Base-by-base conservation (phyloP, 2,797 vertebrate genomes). In the Notolabrus celidotus region DNA sequence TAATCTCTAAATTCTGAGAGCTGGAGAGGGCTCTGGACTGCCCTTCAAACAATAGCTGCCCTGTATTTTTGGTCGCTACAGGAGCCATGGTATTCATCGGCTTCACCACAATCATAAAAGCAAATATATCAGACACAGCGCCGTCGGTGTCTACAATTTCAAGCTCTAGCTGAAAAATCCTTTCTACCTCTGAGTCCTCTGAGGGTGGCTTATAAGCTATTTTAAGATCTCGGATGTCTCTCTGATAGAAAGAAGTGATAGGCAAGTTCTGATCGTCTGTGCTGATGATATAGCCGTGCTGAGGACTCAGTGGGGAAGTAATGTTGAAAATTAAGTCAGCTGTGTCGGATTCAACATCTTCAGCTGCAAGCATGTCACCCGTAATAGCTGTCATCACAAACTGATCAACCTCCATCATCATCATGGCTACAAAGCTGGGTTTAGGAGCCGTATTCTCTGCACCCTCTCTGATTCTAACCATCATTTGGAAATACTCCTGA, bases 361-460 rank as follows among this genome's bases (percentile, higher is more conserved):
- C 95, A 1, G 94, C 95, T 1, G 94, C 94, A 79, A 97, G 77
- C 86, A 95, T 89, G n/a, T 96, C 96, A 2, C 68, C 90, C 1
- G 95, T 96, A 67, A 97, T 93, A 62, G 96, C 95, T 1, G 96
- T 95, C 84, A 96, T 94, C 49, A 93, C 92, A 84, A 95, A 95
- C 71, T 95, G 96, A 82, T 93, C 92, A 71, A 95, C 93, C 66
- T 96, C 96, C 94, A 96, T 94, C 95, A 95, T 95, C 93, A 96
- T 95, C 93, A 94, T 94, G 3, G 92, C 93, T 29, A 88, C 83
- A 71, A 95, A 94, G 70, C 95, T 96, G 54, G 95, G 95, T 56
- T 93, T 93, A 14, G 96, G 96, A 1, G 84, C 72, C 0, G 81
- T 95, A 68, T 96, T 96, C 67, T 95, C 92, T 0, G 84, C 22